Evolutionary conservation across 2,888 invertebrate species (phyloP).

Genomic region (Hirtodrosophila cameraria): DNA sequence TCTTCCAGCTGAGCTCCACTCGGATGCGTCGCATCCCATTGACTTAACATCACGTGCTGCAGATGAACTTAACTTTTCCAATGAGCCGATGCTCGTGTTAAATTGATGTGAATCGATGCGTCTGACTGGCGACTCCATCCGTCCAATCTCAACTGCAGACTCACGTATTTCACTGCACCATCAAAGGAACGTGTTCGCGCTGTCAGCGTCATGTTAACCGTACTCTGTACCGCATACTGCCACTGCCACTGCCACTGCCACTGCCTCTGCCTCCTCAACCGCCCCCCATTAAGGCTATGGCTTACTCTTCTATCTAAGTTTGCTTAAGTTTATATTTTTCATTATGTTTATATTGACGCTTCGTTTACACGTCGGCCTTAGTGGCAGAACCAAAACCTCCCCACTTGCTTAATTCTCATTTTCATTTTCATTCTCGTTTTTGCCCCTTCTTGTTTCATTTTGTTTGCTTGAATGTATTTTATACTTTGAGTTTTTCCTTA

Average conservation of each 20-base stretch:
- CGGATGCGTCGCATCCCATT: slow-evolving; percentile 19
- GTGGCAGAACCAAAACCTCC: slow-evolving; percentile 1
- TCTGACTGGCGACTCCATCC: slow-evolving; percentile 25
- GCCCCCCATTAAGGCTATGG: neutral
- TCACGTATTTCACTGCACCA: slow-evolving; percentile 58
- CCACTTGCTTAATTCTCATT: neutral
- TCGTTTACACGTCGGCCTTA: slow-evolving; percentile 61
- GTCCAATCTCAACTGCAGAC: slow-evolving; percentile 52
- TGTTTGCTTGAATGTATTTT: slow-evolving; percentile 51
- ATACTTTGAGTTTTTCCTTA: slow-evolving; percentile 50
- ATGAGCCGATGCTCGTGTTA: slow-evolving; percentile 56
- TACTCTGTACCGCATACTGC: neutral
- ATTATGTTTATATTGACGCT: slow-evolving; percentile 72
- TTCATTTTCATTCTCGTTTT: neutral
- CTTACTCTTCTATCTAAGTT: slow-evolving; percentile 50
- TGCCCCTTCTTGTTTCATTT: slow-evolving; percentile 8
- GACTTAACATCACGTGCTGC: slow-evolving; percentile 53
- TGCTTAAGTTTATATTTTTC: slow-evolving; percentile 66
- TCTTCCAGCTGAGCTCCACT: slow-evolving; percentile 1
- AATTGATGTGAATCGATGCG: slow-evolving; percentile 62
- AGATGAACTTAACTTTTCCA: slow-evolving; percentile 69
- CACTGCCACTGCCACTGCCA: neutral
- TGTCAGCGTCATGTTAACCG: slow-evolving; percentile 22
- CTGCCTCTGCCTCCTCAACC: neutral
- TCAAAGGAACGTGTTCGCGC: slow-evolving; percentile 57